Evolutionary conservation across 2,797 vertebrate species (phyloP).

Genomic region (Squalus acanthias): DNA sequence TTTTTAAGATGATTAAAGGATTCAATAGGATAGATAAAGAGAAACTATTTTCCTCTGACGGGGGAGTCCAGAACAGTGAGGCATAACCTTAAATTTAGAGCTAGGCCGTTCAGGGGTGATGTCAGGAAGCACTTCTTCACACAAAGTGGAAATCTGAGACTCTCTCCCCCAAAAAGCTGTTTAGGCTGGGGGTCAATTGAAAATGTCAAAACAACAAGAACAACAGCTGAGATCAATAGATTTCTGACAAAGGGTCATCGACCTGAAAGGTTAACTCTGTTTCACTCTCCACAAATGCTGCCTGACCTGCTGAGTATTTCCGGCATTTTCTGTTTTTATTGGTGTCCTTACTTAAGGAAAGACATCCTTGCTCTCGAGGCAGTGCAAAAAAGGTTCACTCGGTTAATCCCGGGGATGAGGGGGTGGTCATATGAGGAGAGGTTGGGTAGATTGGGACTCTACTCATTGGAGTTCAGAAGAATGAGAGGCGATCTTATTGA

Average conservation of each 20-base stretch:
- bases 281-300: too few species aligned
- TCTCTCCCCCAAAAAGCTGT: neutral
- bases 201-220: neutral
- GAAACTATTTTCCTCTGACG: neutral
- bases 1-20: neutral
- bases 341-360: too few species aligned
- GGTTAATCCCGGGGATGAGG: too few species aligned
- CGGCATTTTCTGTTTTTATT: too few species aligned
- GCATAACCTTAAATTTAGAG: neutral
- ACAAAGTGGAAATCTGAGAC: neutral
- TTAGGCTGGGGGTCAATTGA: neutral
- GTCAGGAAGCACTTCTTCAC: neutral
- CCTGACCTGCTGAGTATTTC: too few species aligned
- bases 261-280: too few species aligned
- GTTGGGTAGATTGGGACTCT: too few species aligned
- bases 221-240: neutral
- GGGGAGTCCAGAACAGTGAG: neutral
- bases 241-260: neutral
- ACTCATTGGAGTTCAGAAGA: too few species aligned
- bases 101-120: neutral
- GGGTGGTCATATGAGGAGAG: too few species aligned
- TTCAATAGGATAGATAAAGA: neutral
- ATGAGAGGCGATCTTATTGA: too few species aligned
- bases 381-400: too few species aligned
- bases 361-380: too few species aligned